Base-by-base conservation (phyloP, 2,888 invertebrate genomes). In the Andrena dorsata region DNA sequence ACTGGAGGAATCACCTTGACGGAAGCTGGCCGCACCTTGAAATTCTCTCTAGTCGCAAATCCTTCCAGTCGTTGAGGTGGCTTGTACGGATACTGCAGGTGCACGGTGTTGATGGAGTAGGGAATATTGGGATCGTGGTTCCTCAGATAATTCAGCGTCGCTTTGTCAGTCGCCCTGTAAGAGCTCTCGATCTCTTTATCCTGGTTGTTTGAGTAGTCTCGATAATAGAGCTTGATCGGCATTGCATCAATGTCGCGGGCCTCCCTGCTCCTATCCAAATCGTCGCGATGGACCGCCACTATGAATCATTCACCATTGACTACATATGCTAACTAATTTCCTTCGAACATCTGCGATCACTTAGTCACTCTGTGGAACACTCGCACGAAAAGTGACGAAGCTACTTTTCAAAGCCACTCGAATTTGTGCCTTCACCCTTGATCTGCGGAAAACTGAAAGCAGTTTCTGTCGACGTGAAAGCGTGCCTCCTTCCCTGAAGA, bases 31-130 rank as follows among this genome's bases (percentile, higher is more conserved):
- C 83, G 32, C 51, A 88, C 81, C 81, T 83, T 86, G 4, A 85
- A 76, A 68, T 76, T 74, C 3, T 91, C 89, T 6, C 77, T 73
- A 3, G 83, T n/a, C 2, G 86, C 76, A 77, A 87, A 91, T 53
- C 90, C 90, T 20, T 92, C 91, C 61, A 89, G 66, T 32, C 78
- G 83, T 70, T 88, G 87, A 0, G 87, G 76, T 2, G 84, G 65
- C 69, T 74, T 89, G 73, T 92, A 91, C 10, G 88, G 86, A 85
- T 91, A 90, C 73, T 91, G 91, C 4, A 92, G 72, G 64, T 91
- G 90, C 20, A 91, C 64, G 2, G 89, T 90, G 61, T 91, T 90
- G 60, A 91, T 85, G 1, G 88, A 86, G 32, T 86, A 87, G 1
- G 90, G 88, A 8, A 84, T 70, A 16, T 70, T 69, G 0, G 80